These are phyloP conservation scores for Illadopsis cleaveri DNA, from an alignment of 2,113 vertebrate species.

Conservation along the genomic window DNA sequence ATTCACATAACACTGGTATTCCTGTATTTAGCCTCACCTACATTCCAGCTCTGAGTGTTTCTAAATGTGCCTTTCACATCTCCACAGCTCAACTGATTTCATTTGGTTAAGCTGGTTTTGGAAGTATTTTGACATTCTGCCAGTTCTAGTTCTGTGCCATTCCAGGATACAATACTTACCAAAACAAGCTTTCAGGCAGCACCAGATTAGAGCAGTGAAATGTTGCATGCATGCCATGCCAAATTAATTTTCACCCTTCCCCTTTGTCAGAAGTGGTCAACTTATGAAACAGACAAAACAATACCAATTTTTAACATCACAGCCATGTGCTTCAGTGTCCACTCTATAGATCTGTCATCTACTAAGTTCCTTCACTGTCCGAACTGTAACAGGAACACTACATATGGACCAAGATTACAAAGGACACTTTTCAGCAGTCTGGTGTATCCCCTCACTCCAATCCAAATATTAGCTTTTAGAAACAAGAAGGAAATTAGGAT, in stretches of 20 bases:
- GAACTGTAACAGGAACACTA: not conserved
- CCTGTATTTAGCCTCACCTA: not conserved
- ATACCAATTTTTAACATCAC: not conserved
- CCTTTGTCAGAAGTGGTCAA: not conserved
- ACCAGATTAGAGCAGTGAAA: not conserved
- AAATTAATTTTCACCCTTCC: not conserved
- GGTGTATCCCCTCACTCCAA: not conserved
- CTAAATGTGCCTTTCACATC: not conserved
- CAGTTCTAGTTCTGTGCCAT: not conserved
- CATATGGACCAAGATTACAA: not conserved
- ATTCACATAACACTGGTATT: not conserved
- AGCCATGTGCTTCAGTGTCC: not conserved
- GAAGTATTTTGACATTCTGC: not conserved
- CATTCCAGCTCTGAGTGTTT: not conserved
- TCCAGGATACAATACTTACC: not conserved
- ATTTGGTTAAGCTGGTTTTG: not conserved
- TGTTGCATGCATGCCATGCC: not conserved
- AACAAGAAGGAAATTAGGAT: not conserved
- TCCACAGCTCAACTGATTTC: not conserved
- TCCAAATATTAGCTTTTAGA: not conserved
- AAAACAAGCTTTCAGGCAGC: conserved; percentile 7
- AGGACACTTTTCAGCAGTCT: not conserved
- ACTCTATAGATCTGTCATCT: not conserved
- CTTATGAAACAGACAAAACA: not conserved
- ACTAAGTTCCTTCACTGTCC: not conserved